Base-by-base conservation (phyloP, 2,888 invertebrate genomes). In the Steromphala cineraria region DNA sequence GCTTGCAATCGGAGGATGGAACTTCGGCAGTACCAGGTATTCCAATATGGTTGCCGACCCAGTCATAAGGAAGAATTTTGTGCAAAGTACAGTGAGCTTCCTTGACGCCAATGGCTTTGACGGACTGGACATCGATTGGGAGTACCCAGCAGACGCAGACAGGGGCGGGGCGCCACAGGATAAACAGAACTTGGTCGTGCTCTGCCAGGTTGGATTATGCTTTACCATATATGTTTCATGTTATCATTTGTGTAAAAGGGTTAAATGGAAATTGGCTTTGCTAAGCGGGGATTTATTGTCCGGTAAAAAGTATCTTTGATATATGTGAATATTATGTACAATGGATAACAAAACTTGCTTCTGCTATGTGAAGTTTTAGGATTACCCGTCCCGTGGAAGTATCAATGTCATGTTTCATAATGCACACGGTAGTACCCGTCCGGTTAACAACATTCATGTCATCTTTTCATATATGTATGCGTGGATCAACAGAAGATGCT, bases 1-100 rank as follows among this genome's bases (percentile, higher is more conserved):
- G 46, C 36, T 78, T 2, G 78, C 78, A 17, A 28, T 78, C 15
- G 78, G 78, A n/a, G 78, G 78, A 21, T 78, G 78, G 78, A 78
- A 31, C n/a, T 78, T 78, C 56, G 78, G 78, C 21, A 78, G 78
- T 15, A n/a, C 17, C 15, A 21, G 21, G 19, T 78, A 56, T 40
- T 78, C 62, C 21, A 46, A 78, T 36, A 78, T 78, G 78, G 78
- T 62, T 36, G n/a, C 36, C 40, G 40, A 56, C 36, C 36, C 31
- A 10, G n/a, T 28, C 2, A n/a, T 56, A 1, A 31, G 78, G 62
- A n/a, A 28, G 19, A 78, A 55, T 17, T 78, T 78, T 40, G 55
- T 78, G 10, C 13, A 56, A 8, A 62, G 36, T n/a, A 40, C 31
- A 17, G 40, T 78, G 1, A 36, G 1, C 19, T 17, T 78, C 17